Evolutionary conservation across 2,113 vertebrate species (phyloP), one percentile per base, ranked within the genome.

Genomic region (Pterophyllum scalare): DNA sequence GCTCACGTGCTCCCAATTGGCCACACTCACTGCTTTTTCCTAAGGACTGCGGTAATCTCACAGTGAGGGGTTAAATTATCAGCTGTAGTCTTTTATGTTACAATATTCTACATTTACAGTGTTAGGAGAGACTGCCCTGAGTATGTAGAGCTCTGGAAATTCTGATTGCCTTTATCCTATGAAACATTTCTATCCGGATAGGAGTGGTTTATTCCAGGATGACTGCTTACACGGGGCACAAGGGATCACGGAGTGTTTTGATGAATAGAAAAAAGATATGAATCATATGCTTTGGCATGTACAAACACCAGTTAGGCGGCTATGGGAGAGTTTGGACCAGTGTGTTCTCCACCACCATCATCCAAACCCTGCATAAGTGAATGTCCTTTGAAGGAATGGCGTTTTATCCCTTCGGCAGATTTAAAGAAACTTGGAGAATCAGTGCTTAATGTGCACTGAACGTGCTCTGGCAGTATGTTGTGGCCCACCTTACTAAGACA

Each of bases 1-100:
- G 38, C 31, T 91, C 86, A 88, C 83, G 2, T 88, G 87, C 79
- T 59, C 61, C 59, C n/a, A 28, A 19, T 72, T 31, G 52, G 54
- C 1, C 58, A 57, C 61, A 14, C 67, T 19, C 38, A 19, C 46
- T 17, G 59, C 8, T n/a, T 57, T 78, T 76, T 52, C 74, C 3
- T 57, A 77, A 54, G 13, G 26, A 65, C 81, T 79, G 24, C 13
- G 3, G 15, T 58, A 40, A 64, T 60, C 33, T 59, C 49, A 26
- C 20, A 49, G 52, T 64, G 13, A 58, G 33, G 31, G 28, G 17
- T 62, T 24, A 6, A 49, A n/a, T 72, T 12, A 10, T 54, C 43
- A 14, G 9, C 2, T 4, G 74, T 15, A n/a, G 22, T 14, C 13
- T 24, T 26, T 35, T 28, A 13, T 20, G 2, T 14, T 52, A 33